Evolutionary conservation across 2,113 vertebrate species (phyloP).

Genomic region (Alethe castanea): DNA sequence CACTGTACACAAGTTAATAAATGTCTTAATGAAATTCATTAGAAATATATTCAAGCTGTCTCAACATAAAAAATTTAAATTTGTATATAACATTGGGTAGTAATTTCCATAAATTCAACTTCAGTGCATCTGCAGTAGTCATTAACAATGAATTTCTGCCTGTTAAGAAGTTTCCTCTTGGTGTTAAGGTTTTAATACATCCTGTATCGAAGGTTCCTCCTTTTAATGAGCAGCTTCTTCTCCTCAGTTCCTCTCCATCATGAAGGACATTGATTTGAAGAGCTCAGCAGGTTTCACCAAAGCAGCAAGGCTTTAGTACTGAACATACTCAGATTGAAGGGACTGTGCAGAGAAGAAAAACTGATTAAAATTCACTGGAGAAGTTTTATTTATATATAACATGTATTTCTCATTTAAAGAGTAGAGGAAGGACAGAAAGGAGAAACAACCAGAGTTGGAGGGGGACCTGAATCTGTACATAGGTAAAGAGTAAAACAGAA

Average conservation of each 20-base stretch:
- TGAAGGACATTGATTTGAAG: background rate
- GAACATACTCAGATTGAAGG: conserved; percentile 91
- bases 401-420: background rate
- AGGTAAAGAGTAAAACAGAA: background rate
- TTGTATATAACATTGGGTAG: conserved; percentile 28
- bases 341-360: conserved; percentile 82
- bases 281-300: conserved; percentile 56
- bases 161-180: conserved; percentile 25
- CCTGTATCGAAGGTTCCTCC: conserved; percentile 29
- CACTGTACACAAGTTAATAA: conserved; percentile 75
- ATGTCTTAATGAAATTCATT: conserved; percentile 63
- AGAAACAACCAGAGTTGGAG: background rate
- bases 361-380: conserved; percentile 42
- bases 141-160: conserved; percentile 24
- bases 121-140: conserved; percentile 73
- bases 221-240: conserved; percentile 5
- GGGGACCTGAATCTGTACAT: background rate
- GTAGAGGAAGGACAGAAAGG: background rate
- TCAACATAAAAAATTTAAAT: conserved; percentile 55
- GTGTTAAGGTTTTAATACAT: conserved; percentile 24
- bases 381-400: background rate
- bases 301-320: conserved; percentile 82
- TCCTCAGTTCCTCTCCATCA: conserved; percentile 2
- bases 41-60: conserved; percentile 67
- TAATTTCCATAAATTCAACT: conserved; percentile 50